Percentiles rank a stretch among this genome's conserved stretches.
These are phyloP conservation scores for Calypte anna DNA, from an alignment of 2,113 vertebrate genomes.

Conservation along the genomic window DNA sequence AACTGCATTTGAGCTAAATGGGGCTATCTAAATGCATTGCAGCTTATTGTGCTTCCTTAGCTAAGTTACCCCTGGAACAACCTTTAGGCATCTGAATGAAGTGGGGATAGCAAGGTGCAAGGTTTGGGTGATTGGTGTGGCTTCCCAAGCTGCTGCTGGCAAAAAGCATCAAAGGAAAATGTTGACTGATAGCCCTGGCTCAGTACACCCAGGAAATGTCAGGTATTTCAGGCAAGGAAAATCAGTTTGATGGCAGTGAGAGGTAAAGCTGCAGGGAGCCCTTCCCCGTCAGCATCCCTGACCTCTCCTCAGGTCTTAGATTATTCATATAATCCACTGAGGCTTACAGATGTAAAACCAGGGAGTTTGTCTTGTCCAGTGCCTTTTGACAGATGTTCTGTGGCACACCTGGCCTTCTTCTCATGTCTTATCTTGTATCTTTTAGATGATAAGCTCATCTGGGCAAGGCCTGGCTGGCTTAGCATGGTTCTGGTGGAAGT, in stretches of 20 bases:
- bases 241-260: background rate
- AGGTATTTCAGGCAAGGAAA: background rate
- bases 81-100: background rate
- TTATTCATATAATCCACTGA: background rate
- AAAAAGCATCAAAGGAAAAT: background rate
- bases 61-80: background rate
- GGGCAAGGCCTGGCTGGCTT: background rate
- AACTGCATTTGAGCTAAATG: background rate
- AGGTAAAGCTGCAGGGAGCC: constrained; percentile 10
- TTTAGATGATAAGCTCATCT: background rate
- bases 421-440: accelerated
- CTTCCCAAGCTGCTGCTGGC: constrained; percentile 41
- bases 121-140: background rate
- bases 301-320: background rate
- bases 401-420: background rate
- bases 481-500: background rate
- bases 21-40: background rate
- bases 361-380: constrained; percentile 24
- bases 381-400: background rate
- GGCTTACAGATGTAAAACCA: background rate
- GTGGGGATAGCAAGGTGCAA: background rate
- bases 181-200: constrained; percentile 6
- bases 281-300: constrained; percentile 12
- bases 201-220: background rate
- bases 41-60: background rate